A percentile compares a stretch with the other conserved stretches of the same genome.
Evolutionary conservation across 2,113 vertebrate genomes (phyloP).

Genomic region (Corvus cornix): DNA sequence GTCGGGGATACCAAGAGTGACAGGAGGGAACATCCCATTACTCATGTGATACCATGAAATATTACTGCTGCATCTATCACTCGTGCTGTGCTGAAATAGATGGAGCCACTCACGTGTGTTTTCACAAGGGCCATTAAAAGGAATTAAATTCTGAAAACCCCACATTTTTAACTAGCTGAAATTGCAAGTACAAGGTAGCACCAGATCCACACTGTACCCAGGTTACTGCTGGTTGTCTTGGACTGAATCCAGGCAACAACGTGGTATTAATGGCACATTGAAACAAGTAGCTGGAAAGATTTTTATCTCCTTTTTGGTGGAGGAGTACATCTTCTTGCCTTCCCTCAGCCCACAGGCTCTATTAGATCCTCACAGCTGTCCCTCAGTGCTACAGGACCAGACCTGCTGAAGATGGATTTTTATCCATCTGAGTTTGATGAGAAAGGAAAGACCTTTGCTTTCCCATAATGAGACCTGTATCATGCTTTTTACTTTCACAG

Average conservation of each 20-base stretch:
- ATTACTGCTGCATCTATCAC: background rate
- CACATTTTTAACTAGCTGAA: background rate
- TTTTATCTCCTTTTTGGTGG: constrained; percentile 6
- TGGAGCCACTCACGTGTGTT: background rate
- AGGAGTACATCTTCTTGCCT: background rate
- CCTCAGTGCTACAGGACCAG: background rate
- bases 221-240: background rate
- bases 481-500: background rate
- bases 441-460: constrained; percentile 25
- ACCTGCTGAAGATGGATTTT: background rate
- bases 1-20: background rate
- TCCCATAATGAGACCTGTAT: background rate
- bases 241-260: background rate
- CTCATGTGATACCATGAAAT: background rate
- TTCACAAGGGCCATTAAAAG: background rate
- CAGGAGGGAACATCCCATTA: background rate
- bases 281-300: constrained; percentile 14
- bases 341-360: background rate
- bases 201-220: background rate
- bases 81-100: background rate
- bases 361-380: background rate
- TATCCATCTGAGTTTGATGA: background rate
- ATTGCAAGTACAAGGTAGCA: background rate
- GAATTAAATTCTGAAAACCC: background rate
- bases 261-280: background rate